Evolutionary conservation across 2,888 invertebrate genomes (phyloP).

Genomic region (Lochmaea capreae): DNA sequence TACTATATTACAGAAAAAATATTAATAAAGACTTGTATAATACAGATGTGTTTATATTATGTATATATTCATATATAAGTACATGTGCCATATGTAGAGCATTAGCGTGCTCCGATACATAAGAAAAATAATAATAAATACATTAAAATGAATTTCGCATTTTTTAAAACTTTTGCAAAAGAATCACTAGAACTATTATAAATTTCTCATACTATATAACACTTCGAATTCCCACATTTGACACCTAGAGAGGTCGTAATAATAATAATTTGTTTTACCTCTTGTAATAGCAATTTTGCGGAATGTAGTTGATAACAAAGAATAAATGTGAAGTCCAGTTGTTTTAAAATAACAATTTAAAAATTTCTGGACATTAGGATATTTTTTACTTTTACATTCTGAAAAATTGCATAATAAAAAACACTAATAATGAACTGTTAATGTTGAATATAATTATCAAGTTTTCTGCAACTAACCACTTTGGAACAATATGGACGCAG

Average conservation of each 20-base stretch:
- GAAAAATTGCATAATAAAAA: not conserved
- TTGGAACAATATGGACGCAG: too few species aligned
- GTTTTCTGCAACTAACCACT: constrained; percentile 29
- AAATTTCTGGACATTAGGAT: not conserved
- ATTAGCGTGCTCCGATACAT: constrained; percentile 54
- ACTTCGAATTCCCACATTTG: constrained; percentile 6
- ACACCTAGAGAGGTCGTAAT: not conserved
- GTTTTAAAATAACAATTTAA: not conserved
- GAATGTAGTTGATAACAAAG: not conserved
- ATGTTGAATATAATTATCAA: constrained; percentile 19
- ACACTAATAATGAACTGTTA: constrained; percentile 16
- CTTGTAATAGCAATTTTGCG: not conserved
- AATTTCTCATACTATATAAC: constrained; percentile 28
- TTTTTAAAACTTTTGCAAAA: constrained; percentile 53
- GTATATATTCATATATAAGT: constrained; percentile 57
- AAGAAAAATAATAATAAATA: constrained; percentile 52
- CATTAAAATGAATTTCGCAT: constrained; percentile 50
- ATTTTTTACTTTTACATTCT: not conserved
- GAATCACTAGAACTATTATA: constrained; percentile 41
- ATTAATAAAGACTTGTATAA: constrained; percentile 56
- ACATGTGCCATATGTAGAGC: constrained; percentile 59
- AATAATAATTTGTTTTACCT: not conserved
- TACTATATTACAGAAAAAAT: constrained; percentile 61
- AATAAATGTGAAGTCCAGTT: not conserved
- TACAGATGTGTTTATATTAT: constrained; percentile 60